Evolutionary conservation across 2,113 vertebrate species (phyloP), one percentile per base, ranked within the genome.

Genomic region (Ophiodon elongatus): DNA sequence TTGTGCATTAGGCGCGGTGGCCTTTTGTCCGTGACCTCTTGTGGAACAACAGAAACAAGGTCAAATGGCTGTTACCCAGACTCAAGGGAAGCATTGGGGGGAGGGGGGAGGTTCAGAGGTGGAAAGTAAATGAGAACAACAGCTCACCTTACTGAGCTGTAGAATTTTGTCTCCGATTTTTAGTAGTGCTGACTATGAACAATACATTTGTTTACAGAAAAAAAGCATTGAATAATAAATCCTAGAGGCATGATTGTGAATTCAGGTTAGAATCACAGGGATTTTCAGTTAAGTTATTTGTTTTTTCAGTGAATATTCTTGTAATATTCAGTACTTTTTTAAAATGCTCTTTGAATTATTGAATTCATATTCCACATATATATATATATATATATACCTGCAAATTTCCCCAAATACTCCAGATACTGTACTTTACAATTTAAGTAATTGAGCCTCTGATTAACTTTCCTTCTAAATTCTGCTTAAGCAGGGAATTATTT

Each of bases 21-120:
- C 91, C 91, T 91, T 85, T 90, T 91, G 83, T 94, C 94, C 93
- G 89, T 94, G 80, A 92, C 90, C 93, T 94, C 94, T 94, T 94
- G 94, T 93, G 85, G 90, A 90, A 92, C 91, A 94, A 94, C 91
- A 94, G 89, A 94, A 86, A 94, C 91, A 94, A 91, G 90, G 91
- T 83, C 47, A 67, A 83, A 77, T 59, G 62, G 85, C 89, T 84
- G 92, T 93, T 94, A 94, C 90, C 87, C 88, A 90, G 2, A 89
- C 85, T 93, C 87, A 73, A 41, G 45, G 71, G 78, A 67, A 76
- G 65, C 35, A 74, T 43, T 14, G 17, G 15, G 43, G 43, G 3
- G 45, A 4, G 45, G 70, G 71, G 70, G 35, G 31, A 39, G 29
- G 70, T 82, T 85, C 83, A 86, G 70, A 78, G 33, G 85, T 81